Percentiles rank a stretch among this genome's conserved stretches.
Conservation (phyloP, 2,113 vertebrate species). For the Chunga burmeisteri region DNA sequence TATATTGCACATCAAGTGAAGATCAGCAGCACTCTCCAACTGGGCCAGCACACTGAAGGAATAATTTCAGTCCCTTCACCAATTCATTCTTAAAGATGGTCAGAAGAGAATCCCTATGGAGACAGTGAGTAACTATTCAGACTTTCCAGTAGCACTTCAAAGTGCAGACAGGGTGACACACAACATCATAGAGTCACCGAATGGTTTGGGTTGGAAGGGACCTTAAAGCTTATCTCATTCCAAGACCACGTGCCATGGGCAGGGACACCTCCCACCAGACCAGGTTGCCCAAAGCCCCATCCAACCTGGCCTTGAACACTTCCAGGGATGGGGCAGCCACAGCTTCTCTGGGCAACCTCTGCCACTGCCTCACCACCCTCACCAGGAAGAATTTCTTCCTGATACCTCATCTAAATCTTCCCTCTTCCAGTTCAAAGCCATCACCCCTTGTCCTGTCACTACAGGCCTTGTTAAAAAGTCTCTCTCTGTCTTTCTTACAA, state of each 20-base stretch:
- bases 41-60: background rate
- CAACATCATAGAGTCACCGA: background rate
- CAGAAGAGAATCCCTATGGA: background rate
- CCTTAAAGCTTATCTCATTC: fast-evolving
- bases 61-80: background rate
- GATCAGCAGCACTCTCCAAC: background rate
- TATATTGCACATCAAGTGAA: fast-evolving
- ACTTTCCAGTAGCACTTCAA: background rate
- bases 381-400: no score
- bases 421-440: fast-evolving
- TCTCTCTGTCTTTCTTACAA: background rate
- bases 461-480: background rate
- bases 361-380: no score
- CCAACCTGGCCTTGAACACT: no score
- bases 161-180: background rate
- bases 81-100: background rate
- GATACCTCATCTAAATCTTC: fast-evolving
- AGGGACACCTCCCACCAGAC: no score
- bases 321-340: no score
- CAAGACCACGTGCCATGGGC: no score
- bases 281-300: no score
- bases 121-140: background rate
- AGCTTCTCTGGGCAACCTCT: no score
- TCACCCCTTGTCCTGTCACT: background rate
- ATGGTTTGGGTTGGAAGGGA: background rate